Evolutionary conservation across 2,888 invertebrate species (phyloP).

Genomic region (Lycophotia porphyrea): DNA sequence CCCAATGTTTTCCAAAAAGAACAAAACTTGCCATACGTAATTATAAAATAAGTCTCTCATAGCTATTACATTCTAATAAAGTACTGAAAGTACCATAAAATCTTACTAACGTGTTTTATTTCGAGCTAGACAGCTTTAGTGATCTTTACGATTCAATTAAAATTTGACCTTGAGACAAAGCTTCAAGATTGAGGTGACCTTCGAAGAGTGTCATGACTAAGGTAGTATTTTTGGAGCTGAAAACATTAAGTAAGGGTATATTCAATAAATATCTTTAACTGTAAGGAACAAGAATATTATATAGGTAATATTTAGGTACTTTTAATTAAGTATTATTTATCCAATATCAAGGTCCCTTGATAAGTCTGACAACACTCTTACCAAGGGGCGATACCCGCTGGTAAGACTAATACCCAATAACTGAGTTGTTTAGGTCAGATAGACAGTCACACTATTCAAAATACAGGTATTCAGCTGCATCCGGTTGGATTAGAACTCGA

Average conservation of each 20-base stretch:
- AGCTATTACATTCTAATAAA: constrained; percentile 1
- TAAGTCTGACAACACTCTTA: too few relatives aligned
- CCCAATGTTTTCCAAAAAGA: not conserved
- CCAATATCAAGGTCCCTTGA: too few relatives aligned
- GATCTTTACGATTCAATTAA: constrained; percentile 41
- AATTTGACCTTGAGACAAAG: constrained; percentile 10
- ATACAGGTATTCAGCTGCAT: not conserved
- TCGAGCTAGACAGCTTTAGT: constrained; percentile 9
- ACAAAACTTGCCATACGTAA: not conserved
- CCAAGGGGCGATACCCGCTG: too few relatives aligned
- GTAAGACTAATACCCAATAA: not conserved
- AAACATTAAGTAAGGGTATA: not conserved
- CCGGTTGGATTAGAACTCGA: not conserved
- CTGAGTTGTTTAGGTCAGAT: not conserved
- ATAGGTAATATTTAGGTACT: too few relatives aligned
- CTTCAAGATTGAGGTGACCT: constrained; percentile 2
- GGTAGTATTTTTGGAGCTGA: not conserved
- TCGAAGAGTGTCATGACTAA: not conserved
- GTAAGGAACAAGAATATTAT: too few relatives aligned
- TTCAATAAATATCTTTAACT: not conserved
- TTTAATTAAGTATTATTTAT: too few relatives aligned
- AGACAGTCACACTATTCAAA: not conserved
- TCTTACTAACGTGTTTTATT: constrained; percentile 16
- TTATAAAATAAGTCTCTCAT: not conserved
- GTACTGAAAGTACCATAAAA: constrained; percentile 10